Percentiles rank a stretch among this genome's conserved stretches.
These are phyloP conservation scores for Xenops minutus DNA, from an alignment of 2,797 vertebrate genomes.

Conservation along the genomic window DNA sequence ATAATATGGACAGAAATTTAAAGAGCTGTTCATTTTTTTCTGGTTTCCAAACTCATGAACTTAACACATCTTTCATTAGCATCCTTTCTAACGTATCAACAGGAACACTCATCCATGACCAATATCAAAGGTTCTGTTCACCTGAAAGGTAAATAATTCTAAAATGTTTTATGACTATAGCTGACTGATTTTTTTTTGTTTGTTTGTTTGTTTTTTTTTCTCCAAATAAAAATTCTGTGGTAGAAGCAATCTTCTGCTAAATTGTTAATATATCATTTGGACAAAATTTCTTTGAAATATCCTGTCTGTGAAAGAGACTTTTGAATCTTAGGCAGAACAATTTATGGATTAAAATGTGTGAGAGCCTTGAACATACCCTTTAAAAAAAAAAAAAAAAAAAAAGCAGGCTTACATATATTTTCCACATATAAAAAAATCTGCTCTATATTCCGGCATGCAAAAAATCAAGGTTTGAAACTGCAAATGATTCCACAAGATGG, in stretches of 20 bases:
- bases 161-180: not conserved
- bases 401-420: not conserved
- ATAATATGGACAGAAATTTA: not conserved
- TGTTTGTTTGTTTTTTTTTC: not conserved
- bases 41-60: not conserved
- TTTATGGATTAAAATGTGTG: not conserved
- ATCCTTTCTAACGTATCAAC: not conserved
- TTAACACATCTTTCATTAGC: not conserved
- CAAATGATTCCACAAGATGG: not conserved
- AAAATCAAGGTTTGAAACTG: not conserved
- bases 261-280: not conserved
- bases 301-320: not conserved
- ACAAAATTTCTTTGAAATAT: not conserved
- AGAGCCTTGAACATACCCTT: accelerated
- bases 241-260: not conserved
- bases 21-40: not conserved
- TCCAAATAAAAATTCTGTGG: not conserved
- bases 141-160: not conserved
- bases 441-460: not conserved
- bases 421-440: not conserved
- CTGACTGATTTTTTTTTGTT: not conserved
- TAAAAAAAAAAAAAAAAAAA: not conserved
- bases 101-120: not conserved
- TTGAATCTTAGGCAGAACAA: not conserved
- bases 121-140: not conserved